These are phyloP conservation scores for Myrmecobius fasciatus DNA, from an alignment of 2,113 vertebrate species.

Conservation along the genomic window DNA sequence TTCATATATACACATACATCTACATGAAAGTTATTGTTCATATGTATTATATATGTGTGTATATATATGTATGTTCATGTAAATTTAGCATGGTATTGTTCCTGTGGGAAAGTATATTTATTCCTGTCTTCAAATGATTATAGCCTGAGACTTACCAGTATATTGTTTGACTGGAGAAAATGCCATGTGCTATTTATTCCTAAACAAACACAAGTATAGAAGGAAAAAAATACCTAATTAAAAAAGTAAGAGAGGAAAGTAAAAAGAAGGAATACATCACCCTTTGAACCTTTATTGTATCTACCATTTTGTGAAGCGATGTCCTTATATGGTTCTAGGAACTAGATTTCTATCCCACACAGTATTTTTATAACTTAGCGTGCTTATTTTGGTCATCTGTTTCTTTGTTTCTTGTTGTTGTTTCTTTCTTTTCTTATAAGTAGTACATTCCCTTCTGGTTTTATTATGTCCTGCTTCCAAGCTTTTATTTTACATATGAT, in stretches of 20 bases:
- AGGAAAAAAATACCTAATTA: neutral
- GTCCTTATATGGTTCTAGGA: too few relatives aligned
- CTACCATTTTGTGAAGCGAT: neutral
- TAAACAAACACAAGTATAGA: neutral
- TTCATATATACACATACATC: too few relatives aligned
- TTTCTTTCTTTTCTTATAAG: neutral
- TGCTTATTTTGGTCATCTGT: neutral
- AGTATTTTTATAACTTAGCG: neutral
- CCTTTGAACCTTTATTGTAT: neutral
- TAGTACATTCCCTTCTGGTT: neutral
- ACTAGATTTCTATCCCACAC: too few relatives aligned
- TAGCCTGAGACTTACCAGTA: conserved; percentile 15
- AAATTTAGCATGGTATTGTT: neutral
- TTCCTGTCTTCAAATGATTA: conserved; percentile 17
- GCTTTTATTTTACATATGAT: neutral
- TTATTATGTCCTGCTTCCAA: neutral
- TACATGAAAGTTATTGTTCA: too few relatives aligned
- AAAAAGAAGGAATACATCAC: neutral
- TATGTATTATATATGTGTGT: too few relatives aligned
- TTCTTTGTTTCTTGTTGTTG: too few relatives aligned
- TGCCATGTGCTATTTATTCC: conserved; percentile 13
- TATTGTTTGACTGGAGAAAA: conserved; percentile 9
- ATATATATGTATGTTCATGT: neutral
- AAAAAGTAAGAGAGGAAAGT: neutral
- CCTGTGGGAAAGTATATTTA: neutral